Base-by-base conservation (phyloP, 2,113 vertebrate species). In the Oncorhynchus keta region DNA sequence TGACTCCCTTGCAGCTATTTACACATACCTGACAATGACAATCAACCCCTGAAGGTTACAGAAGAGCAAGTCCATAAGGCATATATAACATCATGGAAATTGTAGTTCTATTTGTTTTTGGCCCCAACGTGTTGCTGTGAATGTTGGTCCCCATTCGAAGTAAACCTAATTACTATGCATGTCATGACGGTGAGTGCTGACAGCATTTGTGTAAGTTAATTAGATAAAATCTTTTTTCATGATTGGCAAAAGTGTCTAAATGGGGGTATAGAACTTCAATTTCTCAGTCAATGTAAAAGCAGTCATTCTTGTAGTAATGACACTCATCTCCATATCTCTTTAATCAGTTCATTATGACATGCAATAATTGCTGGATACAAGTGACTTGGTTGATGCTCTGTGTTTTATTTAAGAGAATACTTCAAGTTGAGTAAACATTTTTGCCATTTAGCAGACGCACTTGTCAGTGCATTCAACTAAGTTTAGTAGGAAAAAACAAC, bases 1-100 rank as follows among this genome's bases (percentile, higher is more conserved):
- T 28, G 28, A 28, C 28, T 28, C 28, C 28, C 3, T 28, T 28
- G 28, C 28, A 28, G 28, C 28, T 0, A 28, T 28, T 28, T 28
- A 28, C 28, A 28, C 28, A 28, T 28, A 28, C 28, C 28, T 28
- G 28, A 28, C 28, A 28, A 0, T 28, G 28, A 22, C n/a, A 8
- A 20, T 57, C 55, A 18, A 57, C n/a, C 80, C 78, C 72, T 76
- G 20, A 51, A 79, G 85, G 80, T 82, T 74, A 74, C 51, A 81
- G n/a, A 68, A 68, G 16, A 55, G 51, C 14, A 55, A 55, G 51
- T 55, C 16, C 14, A 16, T 3, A 1, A 13, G 51, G 51, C 51
- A 55, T 55, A 4, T 18, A 18, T 18, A 55, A 55, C 14, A 14
- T 55, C 51, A 13, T 55, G 16, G 51, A 14, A 55, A 13, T 55